Percentiles rank a stretch among this genome's conserved stretches.
These are phyloP conservation scores for Nerophis lumbriciformis DNA, from an alignment of 2,113 vertebrate species.

Conservation along the genomic window DNA sequence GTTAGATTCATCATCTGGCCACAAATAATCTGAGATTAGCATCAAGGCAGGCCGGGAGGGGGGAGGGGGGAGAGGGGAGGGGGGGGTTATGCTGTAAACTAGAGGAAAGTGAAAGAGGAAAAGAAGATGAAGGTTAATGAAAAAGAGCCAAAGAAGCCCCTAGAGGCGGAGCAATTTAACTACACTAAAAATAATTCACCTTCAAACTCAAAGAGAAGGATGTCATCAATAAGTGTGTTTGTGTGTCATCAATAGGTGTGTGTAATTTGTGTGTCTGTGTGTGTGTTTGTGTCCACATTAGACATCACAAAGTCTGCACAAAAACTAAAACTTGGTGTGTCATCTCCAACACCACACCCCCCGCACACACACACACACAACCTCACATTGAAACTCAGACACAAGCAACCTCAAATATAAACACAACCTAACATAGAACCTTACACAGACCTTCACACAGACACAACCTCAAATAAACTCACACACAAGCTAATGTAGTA, in stretches of 20 bases:
- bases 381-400: too few species aligned
- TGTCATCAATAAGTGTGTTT: not conserved
- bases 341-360: too few species aligned
- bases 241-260: not conserved
- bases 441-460: too few species aligned
- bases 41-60: slow-evolving; percentile 13
- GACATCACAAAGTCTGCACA: not conserved
- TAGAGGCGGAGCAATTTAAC: not conserved
- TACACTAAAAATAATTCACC: not conserved
- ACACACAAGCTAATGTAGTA: too few species aligned
- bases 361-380: too few species aligned
- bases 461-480: too few species aligned
- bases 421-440: not conserved
- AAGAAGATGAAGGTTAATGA: slow-evolving; percentile 2
- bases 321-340: not conserved
- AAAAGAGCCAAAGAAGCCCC: not conserved
- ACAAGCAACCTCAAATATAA: not conserved
- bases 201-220: not conserved
- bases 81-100: not conserved
- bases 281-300: not conserved
- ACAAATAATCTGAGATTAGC: slow-evolving; percentile 71
- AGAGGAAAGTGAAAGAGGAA: not conserved
- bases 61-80: not conserved
- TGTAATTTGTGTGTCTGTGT: not conserved
- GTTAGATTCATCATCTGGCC: slow-evolving; percentile 65